phyloP scores from a whole-genome alignment of 1,140 invertebrate genomes.

The Eufriesea mexicana region DNA sequence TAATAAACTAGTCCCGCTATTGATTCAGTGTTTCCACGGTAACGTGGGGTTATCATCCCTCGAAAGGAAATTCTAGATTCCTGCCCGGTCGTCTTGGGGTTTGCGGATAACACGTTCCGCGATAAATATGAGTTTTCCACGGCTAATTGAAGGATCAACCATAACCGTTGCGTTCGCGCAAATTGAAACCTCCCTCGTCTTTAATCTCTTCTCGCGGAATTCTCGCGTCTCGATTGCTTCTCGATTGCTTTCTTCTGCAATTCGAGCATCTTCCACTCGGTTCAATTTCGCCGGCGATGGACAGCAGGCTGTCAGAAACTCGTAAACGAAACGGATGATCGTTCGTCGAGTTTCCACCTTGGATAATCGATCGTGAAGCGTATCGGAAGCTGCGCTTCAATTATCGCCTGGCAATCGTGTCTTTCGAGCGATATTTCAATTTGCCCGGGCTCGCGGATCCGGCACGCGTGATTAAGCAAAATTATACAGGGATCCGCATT shows the following conservation, averaged over 20 bases:
- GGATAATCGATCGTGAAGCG: not conserved
- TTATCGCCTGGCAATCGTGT: not conserved
- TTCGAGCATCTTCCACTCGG: too few relatives aligned
- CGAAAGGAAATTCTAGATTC: not conserved
- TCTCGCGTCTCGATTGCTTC: not conserved
- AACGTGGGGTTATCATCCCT: slow-evolving; percentile 6
- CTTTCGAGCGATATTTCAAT: slow-evolving; percentile 17
- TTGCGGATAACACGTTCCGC: not conserved
- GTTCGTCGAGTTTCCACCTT: not conserved
- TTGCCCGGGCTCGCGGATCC: not conserved
- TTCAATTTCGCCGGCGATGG: too few relatives aligned
- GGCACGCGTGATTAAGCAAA: slow-evolving; percentile 19
- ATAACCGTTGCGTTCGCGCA: not conserved
- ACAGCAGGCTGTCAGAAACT: not conserved
- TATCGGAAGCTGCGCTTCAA: not conserved
- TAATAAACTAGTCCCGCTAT: slow-evolving; percentile 6
- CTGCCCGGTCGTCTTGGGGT: not conserved
- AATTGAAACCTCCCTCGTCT: slow-evolving; percentile 1
- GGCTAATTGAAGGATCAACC: not conserved
- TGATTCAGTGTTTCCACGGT: slow-evolving; percentile 9
- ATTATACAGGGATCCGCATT: slow-evolving; percentile 26
- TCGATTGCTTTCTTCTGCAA: not conserved
- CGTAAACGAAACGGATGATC: not conserved
- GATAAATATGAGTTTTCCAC: slow-evolving; percentile 2
- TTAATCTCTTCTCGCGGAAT: not conserved